Conservation (phyloP, 1,140 invertebrate species). For the Calephelis virginiensis region DNA sequence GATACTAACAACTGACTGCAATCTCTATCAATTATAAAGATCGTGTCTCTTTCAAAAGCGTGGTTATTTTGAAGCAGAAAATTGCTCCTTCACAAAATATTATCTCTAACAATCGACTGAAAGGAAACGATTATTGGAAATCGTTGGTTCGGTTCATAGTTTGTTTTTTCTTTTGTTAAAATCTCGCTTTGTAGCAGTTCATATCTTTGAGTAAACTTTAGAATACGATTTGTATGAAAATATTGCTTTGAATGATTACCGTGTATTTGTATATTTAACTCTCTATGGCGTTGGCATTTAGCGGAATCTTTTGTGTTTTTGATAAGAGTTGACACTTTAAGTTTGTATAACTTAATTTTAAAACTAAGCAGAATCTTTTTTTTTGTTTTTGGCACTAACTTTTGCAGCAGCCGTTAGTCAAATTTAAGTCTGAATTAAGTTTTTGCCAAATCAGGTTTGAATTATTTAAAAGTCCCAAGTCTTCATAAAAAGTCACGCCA, state of each 20-base stretch:
- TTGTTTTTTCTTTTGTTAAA: background rate
- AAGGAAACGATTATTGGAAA: slow-evolving; percentile 13
- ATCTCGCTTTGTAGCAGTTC: slow-evolving; percentile 2
- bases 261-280: background rate
- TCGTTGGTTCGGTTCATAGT: background rate
- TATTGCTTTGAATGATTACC: background rate
- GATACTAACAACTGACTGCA: background rate
- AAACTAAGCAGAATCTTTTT: too few species aligned
- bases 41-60: background rate
- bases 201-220: slow-evolving; percentile 1
- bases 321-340: too few species aligned
- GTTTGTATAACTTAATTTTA: too few species aligned
- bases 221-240: background rate
- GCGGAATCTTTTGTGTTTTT: too few species aligned
- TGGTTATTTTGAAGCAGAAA: slow-evolving; percentile 6
- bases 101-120: slow-evolving; percentile 7
- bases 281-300: too few species aligned
- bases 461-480: too few species aligned
- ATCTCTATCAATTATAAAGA: background rate
- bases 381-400: too few species aligned
- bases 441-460: too few species aligned
- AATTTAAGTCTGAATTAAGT: too few species aligned
- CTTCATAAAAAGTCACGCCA: too few species aligned
- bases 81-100: slow-evolving; percentile 11
- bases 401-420: too few species aligned